A percentile compares a stretch with the other conserved stretches of the same genome.
Evolutionary conservation across 1,140 invertebrate species (phyloP).

Genomic region (Ceratosolen solmsi): DNA sequence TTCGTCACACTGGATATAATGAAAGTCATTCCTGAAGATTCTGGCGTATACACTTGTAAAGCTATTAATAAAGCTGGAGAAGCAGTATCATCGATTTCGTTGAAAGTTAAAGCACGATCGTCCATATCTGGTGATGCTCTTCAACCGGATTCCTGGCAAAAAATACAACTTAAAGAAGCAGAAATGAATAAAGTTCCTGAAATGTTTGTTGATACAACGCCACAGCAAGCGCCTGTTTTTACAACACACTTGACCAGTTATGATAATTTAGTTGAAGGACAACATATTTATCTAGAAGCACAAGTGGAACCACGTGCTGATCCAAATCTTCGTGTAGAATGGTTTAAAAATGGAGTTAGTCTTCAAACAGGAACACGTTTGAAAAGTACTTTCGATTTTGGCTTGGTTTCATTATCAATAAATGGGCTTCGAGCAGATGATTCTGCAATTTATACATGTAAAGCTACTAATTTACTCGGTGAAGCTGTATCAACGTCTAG

Average conservation of each 20-base stretch:
- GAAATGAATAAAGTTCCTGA: conserved; percentile 90
- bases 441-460: conserved; percentile 95
- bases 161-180: conserved; percentile 90
- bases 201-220: conserved; percentile 86
- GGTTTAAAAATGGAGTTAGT: conserved; percentile 94
- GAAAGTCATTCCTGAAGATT: conserved; percentile 90
- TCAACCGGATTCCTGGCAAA: conserved; percentile 90
- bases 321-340: conserved; percentile 91
- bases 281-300: conserved; percentile 94
- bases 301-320: conserved; percentile 97
- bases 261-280: conserved; percentile 89
- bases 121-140: conserved; percentile 86
- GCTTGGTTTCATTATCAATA: conserved; percentile 92
- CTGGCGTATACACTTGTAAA: conserved; percentile 94
- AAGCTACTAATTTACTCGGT: conserved; percentile 90
- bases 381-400: conserved; percentile 93
- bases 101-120: conserved; percentile 88
- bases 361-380: conserved; percentile 88
- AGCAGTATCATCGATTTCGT: conserved; percentile 89
- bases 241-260: conserved; percentile 91
- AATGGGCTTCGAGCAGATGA: conserved; percentile 89
- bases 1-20: conserved; percentile 94
- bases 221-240: conserved; percentile 91
- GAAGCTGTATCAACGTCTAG: conserved; percentile 94
- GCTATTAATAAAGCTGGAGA: conserved; percentile 93